These are phyloP conservation scores for Caiman crocodilus DNA, from an alignment of 2,797 vertebrate species.

Conservation along the genomic window DNA sequence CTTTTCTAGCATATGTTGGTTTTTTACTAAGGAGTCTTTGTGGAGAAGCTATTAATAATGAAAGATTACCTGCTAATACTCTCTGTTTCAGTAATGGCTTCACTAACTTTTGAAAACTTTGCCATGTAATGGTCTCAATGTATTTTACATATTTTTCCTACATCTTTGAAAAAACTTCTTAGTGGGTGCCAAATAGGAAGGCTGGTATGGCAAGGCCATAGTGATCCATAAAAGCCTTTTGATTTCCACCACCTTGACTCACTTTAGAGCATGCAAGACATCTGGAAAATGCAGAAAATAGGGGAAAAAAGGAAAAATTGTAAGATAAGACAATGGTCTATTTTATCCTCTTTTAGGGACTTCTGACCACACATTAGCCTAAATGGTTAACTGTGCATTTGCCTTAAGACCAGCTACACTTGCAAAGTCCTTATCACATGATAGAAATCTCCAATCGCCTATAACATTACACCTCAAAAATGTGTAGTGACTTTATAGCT, in stretches of 20 bases:
- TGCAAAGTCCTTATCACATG: too few relatives aligned
- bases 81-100: neutral
- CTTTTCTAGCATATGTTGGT: too few relatives aligned
- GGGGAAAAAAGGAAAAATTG: neutral
- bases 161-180: neutral
- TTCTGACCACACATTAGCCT: neutral
- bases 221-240: neutral
- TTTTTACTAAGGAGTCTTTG: neutral
- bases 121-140: too few relatives aligned
- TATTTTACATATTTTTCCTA: neutral
- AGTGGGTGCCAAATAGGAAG: neutral
- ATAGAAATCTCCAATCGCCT: too few relatives aligned
- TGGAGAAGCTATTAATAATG: neutral
- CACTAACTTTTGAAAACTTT: neutral
- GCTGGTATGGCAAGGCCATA: neutral
- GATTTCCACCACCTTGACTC: neutral
- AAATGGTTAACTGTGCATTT: too few relatives aligned
- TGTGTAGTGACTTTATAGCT: too few relatives aligned
- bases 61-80: neutral
- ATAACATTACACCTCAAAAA: too few relatives aligned
- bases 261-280: neutral
- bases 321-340: neutral
- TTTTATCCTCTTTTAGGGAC: neutral
- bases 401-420: too few relatives aligned
- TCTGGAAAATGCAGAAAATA: neutral